phyloP scores from a whole-genome alignment of 2,888 invertebrate species.

The Nymphalis c-album region DNA sequence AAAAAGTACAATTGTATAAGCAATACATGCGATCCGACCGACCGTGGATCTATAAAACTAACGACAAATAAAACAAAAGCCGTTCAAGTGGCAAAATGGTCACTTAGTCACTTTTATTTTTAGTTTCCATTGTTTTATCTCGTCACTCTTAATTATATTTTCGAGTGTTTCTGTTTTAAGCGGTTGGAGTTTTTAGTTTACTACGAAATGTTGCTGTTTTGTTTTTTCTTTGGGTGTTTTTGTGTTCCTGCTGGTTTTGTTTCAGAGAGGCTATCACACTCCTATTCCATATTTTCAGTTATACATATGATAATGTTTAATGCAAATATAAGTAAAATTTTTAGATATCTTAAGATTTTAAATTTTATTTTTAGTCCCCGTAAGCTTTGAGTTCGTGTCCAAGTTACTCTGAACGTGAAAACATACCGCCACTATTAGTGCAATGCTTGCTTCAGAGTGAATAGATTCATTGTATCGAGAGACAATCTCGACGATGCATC shows the following conservation, averaged over 20 bases:
- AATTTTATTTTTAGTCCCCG: no score
- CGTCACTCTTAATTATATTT: constrained; percentile 1
- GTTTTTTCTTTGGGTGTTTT: not conserved
- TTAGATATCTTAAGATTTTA: no score
- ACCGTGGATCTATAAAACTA: constrained; percentile 42
- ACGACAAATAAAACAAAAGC: constrained; percentile 41
- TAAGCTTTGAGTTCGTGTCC: no score
- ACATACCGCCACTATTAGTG: not conserved
- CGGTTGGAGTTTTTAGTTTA: not conserved
- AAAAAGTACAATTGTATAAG: constrained; percentile 46
- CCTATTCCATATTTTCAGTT: no score
- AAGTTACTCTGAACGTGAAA: no score
- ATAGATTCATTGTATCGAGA: no score
- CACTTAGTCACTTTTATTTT: constrained; percentile 23
- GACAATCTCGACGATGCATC: no score
- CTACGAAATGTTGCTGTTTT: not conserved
- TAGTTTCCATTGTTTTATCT: constrained; percentile 8
- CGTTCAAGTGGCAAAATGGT: constrained; percentile 33
- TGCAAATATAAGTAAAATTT: no score
- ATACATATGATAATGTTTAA: no score
- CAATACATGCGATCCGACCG: constrained; percentile 41
- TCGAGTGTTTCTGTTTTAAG: not conserved
- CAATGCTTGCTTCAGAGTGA: not conserved
- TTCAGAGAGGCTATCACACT: no score
- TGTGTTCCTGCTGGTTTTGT: no score